Conservation (phyloP, 2,113 vertebrate species). For the Podilymbus podiceps region DNA sequence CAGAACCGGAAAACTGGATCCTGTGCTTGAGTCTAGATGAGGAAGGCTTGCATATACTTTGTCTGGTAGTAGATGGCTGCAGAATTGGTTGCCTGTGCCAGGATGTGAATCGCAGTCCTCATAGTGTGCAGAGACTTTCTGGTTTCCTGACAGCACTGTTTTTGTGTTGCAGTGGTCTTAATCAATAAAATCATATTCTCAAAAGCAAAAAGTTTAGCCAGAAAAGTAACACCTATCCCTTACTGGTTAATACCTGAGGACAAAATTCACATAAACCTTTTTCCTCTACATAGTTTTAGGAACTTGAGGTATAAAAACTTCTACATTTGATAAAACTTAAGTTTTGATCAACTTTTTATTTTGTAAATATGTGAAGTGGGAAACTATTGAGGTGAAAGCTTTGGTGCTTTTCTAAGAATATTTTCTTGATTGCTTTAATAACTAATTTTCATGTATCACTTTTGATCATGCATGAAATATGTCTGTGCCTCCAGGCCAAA, state of each 20-base stretch:
- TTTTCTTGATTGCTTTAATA: background rate
- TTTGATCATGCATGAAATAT: background rate
- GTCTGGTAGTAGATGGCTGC: background rate
- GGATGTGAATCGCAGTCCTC: rapidly evolving
- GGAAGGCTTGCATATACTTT: background rate
- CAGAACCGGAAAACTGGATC: background rate
- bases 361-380: background rate
- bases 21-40: background rate
- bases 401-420: background rate
- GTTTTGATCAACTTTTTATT: background rate
- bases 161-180: rapidly evolving
- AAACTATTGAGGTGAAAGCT: background rate
- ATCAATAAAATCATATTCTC: background rate
- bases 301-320: background rate
- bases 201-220: background rate
- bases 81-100: background rate
- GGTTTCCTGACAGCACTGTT: background rate
- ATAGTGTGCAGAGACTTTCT: rapidly evolving
- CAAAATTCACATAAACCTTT: background rate
- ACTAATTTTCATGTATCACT: background rate
- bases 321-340: background rate
- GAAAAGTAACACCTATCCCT: background rate
- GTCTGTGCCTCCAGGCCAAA: background rate
- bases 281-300: background rate
- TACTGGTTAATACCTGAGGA: background rate